Evolutionary conservation across 2,797 vertebrate genomes (phyloP).

Genomic region (Hafferia zeledoni): DNA sequence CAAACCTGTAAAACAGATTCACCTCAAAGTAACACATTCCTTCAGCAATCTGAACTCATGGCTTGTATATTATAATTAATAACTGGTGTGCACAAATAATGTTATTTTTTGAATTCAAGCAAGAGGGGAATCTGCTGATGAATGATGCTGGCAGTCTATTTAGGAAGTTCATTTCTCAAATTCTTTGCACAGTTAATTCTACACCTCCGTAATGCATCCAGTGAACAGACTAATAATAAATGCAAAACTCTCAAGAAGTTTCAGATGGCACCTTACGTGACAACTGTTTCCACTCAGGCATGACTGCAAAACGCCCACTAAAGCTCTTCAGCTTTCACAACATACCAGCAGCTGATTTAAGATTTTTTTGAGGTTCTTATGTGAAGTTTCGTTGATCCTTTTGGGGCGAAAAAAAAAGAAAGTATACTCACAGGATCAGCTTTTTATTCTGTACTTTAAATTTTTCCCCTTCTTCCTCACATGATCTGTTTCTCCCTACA

Average conservation of each 20-base stretch:
- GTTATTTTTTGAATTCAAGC: neutral
- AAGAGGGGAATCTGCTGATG: neutral
- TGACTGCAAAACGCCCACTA: neutral
- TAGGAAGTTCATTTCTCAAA: neutral
- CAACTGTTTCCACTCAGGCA: neutral
- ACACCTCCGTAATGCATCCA: neutral
- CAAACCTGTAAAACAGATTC: neutral
- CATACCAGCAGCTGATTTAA: neutral
- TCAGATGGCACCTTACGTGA: fast-evolving
- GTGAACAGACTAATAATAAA: neutral
- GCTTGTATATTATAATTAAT: neutral
- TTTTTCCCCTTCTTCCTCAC: neutral
- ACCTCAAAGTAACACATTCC: neutral
- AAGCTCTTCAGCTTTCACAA: neutral
- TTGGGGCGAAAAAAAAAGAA: neutral
- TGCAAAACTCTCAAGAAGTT: neutral
- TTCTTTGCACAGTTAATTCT: neutral
- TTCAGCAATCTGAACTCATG: neutral
- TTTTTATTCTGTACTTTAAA: neutral
- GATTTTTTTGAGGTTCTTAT: neutral
- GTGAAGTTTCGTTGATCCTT: neutral
- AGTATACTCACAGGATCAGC: neutral
- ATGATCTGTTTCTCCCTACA: neutral
- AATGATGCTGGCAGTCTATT: neutral
- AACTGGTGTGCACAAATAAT: neutral